These are phyloP conservation scores for Agrilus planipennis DNA, from an alignment of 1,140 invertebrate species.

Conservation along the genomic window DNA sequence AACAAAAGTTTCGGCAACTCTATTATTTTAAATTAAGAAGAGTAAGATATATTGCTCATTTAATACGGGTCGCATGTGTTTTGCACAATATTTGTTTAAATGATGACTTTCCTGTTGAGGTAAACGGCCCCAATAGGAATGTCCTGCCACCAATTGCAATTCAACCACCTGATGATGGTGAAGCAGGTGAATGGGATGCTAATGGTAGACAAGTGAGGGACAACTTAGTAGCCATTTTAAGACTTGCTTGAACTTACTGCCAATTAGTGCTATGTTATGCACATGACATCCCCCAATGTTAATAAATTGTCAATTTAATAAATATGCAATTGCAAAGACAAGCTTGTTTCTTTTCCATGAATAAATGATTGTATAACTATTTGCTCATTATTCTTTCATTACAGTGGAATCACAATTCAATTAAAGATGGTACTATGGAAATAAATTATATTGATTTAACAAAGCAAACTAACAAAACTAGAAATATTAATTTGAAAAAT, in stretches of 20 bases:
- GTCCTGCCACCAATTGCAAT: not conserved
- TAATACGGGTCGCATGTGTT: constrained; percentile 16
- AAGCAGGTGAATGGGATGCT: not conserved
- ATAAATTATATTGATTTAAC: no score
- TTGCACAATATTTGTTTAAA: constrained; percentile 18
- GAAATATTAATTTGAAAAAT: no score
- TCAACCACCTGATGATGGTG: not conserved
- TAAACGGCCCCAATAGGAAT: not conserved
- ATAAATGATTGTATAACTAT: not conserved
- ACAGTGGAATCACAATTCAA: not conserved
- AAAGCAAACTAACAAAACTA: no score
- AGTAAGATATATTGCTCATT: constrained; percentile 10
- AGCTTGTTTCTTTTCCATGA: no score
- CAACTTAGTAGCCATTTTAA: not conserved
- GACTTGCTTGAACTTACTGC: not conserved
- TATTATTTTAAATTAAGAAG: constrained; percentile 18
- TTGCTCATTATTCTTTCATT: not conserved
- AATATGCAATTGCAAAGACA: not conserved
- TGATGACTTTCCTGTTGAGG: constrained; percentile 5
- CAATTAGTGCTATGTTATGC: not conserved
- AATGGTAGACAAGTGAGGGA: not conserved
- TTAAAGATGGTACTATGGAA: not conserved
- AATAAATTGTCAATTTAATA: not conserved
- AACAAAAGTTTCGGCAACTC: constrained; percentile 17
- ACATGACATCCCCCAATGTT: not conserved